Evolutionary conservation across 2,113 vertebrate species (phyloP).

Genomic region (Tapirus terrestris): DNA sequence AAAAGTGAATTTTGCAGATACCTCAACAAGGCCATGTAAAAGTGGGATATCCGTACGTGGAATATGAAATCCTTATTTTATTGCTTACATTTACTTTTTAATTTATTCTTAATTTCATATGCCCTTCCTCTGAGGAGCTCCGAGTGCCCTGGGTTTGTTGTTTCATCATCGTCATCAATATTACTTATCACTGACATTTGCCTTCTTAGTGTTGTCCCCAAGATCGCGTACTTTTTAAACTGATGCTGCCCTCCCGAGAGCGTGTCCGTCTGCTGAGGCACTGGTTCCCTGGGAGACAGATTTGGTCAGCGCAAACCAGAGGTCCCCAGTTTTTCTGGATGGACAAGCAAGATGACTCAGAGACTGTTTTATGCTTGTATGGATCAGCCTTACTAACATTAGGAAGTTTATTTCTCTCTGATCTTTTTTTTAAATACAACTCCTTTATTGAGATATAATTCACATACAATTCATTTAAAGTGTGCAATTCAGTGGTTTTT

Average conservation of each 20-base stretch:
- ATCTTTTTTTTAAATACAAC: neutral
- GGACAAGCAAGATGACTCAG: neutral
- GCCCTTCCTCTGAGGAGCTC: neutral
- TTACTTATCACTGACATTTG: neutral
- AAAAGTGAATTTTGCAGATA: neutral
- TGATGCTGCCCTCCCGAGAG: too few relatives aligned
- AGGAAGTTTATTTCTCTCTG: neutral
- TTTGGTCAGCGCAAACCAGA: neutral
- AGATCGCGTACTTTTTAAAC: neutral
- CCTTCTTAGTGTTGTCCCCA: neutral
- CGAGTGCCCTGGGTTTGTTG: accelerated
- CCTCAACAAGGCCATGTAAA: neutral
- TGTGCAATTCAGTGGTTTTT: neutral
- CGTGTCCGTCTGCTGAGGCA: neutral
- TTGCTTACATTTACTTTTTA: neutral
- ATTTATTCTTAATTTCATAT: neutral
- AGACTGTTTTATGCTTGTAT: neutral
- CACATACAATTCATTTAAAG: too few relatives aligned
- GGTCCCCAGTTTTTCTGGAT: neutral
- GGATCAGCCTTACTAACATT: neutral
- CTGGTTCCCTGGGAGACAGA: neutral
- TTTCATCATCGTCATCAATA: neutral
- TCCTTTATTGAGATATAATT: neutral
- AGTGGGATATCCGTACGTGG: neutral
- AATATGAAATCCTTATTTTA: neutral